Conservation (phyloP, 2,113 vertebrate genomes). For the Muntiacus muntjak region DNA sequence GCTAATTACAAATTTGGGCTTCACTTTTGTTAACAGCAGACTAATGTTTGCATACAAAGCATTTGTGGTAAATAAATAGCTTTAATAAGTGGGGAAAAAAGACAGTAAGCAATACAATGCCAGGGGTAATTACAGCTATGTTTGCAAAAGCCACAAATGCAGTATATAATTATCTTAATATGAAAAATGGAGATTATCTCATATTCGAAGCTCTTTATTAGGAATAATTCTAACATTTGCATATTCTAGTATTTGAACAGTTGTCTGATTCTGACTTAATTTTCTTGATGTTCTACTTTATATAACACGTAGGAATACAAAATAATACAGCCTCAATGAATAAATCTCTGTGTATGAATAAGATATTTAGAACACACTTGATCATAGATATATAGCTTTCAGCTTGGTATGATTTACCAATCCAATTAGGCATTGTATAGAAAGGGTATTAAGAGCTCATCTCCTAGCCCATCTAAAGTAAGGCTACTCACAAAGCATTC, state of each 20-base stretch:
- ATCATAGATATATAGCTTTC: slow-evolving; percentile 2
- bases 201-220: slow-evolving; percentile 62
- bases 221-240: slow-evolving; percentile 56
- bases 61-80: slow-evolving; percentile 69
- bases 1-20: slow-evolving; percentile 73
- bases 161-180: slow-evolving; percentile 72
- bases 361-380: not conserved
- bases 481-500: not conserved
- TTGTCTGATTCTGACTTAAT: slow-evolving; percentile 53
- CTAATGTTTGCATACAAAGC: slow-evolving; percentile 69
- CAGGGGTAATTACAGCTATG: slow-evolving; percentile 58
- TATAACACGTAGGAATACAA: slow-evolving; percentile 3
- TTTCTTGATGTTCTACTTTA: slow-evolving; percentile 3
- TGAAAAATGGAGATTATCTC: slow-evolving; percentile 68
- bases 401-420: not conserved
- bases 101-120: slow-evolving; percentile 41
- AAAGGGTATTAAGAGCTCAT: not conserved
- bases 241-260: slow-evolving; percentile 34
- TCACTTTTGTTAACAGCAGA: slow-evolving; percentile 68
- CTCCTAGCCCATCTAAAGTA: not conserved
- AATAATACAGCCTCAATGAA: slow-evolving; percentile 21
- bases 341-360: not conserved
- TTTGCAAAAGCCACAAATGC: slow-evolving; percentile 66
- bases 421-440: not conserved
- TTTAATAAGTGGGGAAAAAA: slow-evolving; percentile 58